Percentiles rank a stretch among this genome's conserved stretches.
These are phyloP conservation scores for Centruroides sculpturatus DNA, from an alignment of 1,140 invertebrate genomes.

Conservation along the genomic window DNA sequence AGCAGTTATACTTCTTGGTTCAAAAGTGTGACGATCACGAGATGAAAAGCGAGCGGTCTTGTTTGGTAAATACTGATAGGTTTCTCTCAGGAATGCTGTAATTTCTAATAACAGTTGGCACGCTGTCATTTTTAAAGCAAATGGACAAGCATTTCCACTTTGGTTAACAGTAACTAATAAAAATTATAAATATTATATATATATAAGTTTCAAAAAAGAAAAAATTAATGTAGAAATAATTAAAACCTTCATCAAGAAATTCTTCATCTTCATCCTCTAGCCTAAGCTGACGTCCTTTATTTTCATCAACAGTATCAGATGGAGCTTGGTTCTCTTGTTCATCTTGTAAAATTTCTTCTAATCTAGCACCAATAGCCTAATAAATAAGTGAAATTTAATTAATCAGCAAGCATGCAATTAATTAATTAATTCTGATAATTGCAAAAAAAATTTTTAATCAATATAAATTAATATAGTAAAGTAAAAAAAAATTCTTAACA, in stretches of 20 bases:
- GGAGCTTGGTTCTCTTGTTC: constrained; percentile 22
- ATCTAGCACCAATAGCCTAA: constrained; percentile 61
- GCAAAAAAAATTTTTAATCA: too few relatives aligned
- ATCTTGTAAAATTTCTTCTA: constrained; percentile 49
- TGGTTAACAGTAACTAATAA: constrained; percentile 64
- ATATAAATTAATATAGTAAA: not conserved
- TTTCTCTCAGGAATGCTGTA: constrained; percentile 90
- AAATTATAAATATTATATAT: constrained; percentile 9
- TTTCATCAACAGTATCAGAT: constrained; percentile 57
- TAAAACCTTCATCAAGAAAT: constrained; percentile 83
- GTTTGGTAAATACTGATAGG: constrained; percentile 52
- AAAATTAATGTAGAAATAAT: not conserved
- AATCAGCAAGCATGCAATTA: too few relatives aligned
- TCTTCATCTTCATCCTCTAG: constrained; percentile 94
- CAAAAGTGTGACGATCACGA: constrained; percentile 17
- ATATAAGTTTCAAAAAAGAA: not conserved
- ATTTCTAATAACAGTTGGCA: constrained; percentile 90
- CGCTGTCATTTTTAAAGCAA: constrained; percentile 78
- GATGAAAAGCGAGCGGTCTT: constrained; percentile 19
- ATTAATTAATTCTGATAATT: too few relatives aligned
- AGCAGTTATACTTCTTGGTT: constrained; percentile 31
- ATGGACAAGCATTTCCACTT: constrained; percentile 73
- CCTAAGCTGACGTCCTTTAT: constrained; percentile 64
- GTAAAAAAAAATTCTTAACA: constrained; percentile 9
- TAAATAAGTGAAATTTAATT: not conserved